Base-by-base conservation (phyloP, 1,140 invertebrate genomes). In the Bombus sibiricus region DNA sequence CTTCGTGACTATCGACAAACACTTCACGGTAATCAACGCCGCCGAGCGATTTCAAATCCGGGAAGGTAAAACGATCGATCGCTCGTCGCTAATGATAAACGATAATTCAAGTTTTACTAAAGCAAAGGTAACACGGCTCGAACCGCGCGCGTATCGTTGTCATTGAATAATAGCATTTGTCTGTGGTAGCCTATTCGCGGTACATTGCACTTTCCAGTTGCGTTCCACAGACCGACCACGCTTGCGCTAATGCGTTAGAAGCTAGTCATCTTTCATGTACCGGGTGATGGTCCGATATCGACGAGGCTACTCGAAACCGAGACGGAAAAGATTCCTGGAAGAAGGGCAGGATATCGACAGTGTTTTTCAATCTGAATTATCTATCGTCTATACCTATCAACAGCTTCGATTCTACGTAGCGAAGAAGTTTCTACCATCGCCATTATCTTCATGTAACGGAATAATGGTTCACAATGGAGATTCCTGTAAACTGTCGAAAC, bases 151-250 rank as follows among this genome's bases (percentile, higher is more conserved):
- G 77, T 81, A 85, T 86, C 86, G 85, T 83, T 87, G 86, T 80
- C 83, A 57, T 80, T 76, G 86, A 87, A 86, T 88, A 90, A 85
- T 81, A 80, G 78, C 80, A 68, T 88, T 90, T 88, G 83, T 90
- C 89, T 82, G 76, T 86, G 83, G 68, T 75, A 86, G 34, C 78
- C 86, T 88, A 90, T 90, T 90, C 88, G 88, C 82, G 77, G 89
- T 90, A 81, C 89, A 90, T 90, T 90, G 86, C 89, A 90, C 89
- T 81, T 90, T 83, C 82, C 64, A 6, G 66, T 59, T 32, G 41
- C 43, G 34, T 37, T 81, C 37, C 25, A 80, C 64, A 39, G 57
- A 4, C 66, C 32, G 41, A 47, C 59, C 59, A 68, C 64, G 57
- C 64, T 69, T 73, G 76, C 68, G 76, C 37, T 82, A 76, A 73